Evolutionary conservation across 1,140 invertebrate genomes (phyloP), one percentile per base, ranked within the genome.

Genomic region (Cydia splendana): DNA sequence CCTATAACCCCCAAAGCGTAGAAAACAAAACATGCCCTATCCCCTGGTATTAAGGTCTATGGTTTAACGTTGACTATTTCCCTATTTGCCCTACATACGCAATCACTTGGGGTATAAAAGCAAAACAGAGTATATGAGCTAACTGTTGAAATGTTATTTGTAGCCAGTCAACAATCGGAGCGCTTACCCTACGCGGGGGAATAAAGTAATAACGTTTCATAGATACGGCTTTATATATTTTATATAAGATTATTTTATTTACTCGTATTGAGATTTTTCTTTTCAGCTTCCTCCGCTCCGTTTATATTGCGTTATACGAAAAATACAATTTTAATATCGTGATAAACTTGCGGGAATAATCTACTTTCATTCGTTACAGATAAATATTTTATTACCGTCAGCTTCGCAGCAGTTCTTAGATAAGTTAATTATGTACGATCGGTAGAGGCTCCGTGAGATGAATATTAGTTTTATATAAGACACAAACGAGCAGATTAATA

Each of bases 61-160:
- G n/a, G 1, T 57, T n/a, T 10, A 2, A 24, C 57, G 7, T 62
- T 62, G 12, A 20, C 57, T 24, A 20, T 62, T 62, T 12, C 57
- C 3, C 9, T 62, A 9, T 71, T 38, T 71, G 34, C 67, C 67
- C 38, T 20, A 42, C 67, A 67, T 71, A 45, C 67, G 20, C 67
- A 69, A 69, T 69, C 38, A 71, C 67, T 71, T 38, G 67, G 65
- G 65, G 67, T 24, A 42, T 42, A 71, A 71, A 71, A 71, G 67
- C 67, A 71, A 71, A 71, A 38, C 34, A 71, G 4, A 5, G 67
- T 71, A 42, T 71, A 71, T 71, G 67, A 24, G 34, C 67, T 71
- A 71, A 71, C 67, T 71, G 67, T 71, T 71, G 67, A 71, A 71
- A 71, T 38, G 67, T 71, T 71, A 71, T 71, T 71, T 71, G 67